Conservation (phyloP, 2,113 vertebrate species). For the Bambusicola thoracicus region DNA sequence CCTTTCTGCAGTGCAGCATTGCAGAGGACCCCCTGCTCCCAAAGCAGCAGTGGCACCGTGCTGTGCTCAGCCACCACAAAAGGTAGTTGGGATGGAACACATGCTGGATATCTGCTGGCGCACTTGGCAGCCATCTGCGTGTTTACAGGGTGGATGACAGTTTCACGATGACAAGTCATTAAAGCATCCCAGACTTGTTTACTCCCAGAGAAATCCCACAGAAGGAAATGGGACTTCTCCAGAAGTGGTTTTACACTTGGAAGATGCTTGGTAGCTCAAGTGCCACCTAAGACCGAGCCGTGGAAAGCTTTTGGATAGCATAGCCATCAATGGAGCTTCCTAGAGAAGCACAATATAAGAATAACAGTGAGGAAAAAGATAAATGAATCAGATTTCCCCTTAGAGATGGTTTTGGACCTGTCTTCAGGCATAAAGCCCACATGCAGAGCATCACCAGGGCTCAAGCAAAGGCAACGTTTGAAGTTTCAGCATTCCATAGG, state of each 20-base stretch:
- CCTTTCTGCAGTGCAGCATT: fast-evolving
- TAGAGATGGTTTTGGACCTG: background rate
- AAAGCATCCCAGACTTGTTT: background rate
- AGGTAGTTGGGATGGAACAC: background rate
- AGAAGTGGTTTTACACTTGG: background rate
- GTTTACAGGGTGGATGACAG: background rate
- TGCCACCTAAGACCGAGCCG: background rate
- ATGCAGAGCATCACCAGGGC: fast-evolving
- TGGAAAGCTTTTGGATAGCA: background rate
- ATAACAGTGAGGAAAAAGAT: background rate
- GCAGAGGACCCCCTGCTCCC: fast-evolving
- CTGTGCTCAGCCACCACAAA: background rate
- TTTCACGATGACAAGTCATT: background rate
- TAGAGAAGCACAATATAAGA: background rate
- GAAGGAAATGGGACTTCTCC: background rate
- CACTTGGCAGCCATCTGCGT: background rate
- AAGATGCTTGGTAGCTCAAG: background rate
- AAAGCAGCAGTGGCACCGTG: fast-evolving
- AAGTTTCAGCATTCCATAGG: background rate
- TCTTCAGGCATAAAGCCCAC: fast-evolving
- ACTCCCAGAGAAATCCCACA: background rate
- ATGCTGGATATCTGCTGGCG: background rate
- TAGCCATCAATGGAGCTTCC: background rate
- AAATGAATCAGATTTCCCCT: background rate
- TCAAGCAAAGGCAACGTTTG: background rate